Base-by-base conservation (phyloP, 1,140 invertebrate genomes). In the Popillia japonica region DNA sequence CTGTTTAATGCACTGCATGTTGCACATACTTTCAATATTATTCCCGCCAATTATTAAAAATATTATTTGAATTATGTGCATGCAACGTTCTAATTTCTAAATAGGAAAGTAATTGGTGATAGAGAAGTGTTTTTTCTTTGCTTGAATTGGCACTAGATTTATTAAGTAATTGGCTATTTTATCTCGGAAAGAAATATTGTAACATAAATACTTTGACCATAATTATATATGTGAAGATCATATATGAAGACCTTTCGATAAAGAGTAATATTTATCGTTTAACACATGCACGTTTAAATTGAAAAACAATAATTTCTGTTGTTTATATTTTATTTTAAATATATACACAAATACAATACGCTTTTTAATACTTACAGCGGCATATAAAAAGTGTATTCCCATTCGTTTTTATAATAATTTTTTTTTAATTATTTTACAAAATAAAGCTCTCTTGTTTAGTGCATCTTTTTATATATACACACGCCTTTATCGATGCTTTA, bases 281-380 rank as follows among this genome's bases (percentile, higher is more conserved):
- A 34, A 34, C 27, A 34, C 4, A 34, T 34, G 4, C 27, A 34
- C 2, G 27, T 34, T 4, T 34, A 34, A 34, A 34, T 2, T 34
- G 27, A 34, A 34, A 34, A 34, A 34, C 27, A 34, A 34, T 34
- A 55, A 55, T 17, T n/a, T 55, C 48, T 55, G n/a, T 55, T 6
- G 48, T 55, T 55, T 55, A n/a, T 55, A 55, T 55, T 55, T 55
- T 55, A 55, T 55, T 55, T 55, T 55, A 55, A 55, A 55, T 55
- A 55, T 55, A 55, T 55, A 55, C 48, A 55, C 48, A 55, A 55
- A 55, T 17, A 55, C 17, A 55, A 55, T 55, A 55, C 48, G 48
- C 48, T 55, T 55, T 55, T 55, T 55, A 55, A 55, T 55, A 55
- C 48, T 55, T 55, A 17, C 17, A 55, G 48, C 48, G 48, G 48